Base-by-base conservation (phyloP, 2,113 vertebrate genomes). In the Nothobranchius furzeri region DNA sequence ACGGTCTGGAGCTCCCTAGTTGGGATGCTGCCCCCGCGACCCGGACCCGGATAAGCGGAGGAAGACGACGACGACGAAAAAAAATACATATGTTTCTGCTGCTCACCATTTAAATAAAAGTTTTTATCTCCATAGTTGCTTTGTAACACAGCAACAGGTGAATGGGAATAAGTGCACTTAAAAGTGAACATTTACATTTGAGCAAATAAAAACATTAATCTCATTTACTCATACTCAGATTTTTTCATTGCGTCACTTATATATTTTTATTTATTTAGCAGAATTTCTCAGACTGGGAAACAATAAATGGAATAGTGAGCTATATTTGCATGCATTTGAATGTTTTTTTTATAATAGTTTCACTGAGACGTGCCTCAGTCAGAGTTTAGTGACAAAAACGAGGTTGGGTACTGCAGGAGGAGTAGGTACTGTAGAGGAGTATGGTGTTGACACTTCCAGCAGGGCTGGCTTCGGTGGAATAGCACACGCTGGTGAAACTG, bases 101-200 rank as follows among this genome's bases (percentile, higher is more conserved):
- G 20, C 20, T 20, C 20, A 20, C 20, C 20, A 20, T 20, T 1
- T 20, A 20, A 20, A 20, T 20, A 20, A 20, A 20, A 20, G 20
- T 20, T 20, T 20, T 20, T 20, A 20, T 20, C 20, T 20, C 20
- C 20, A 20, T 20, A 20, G 20, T 20, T 20, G 20, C 20, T 20
- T 20, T 20, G 20, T 20, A 20, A 20, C 20, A 20, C 20, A 20
- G 20, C 20, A 20, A 20, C 20, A 20, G 20, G 20, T 20, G 20
- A 20, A 20, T 20, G 37, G n/a, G 13, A 36, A 35, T 17, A 59
- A 77, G 61, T 24, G 61, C 30, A 60, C 64, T 66, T 50, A 81
- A 85, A 84, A 55, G 52, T 1, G 47, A 80, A 68, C 54, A 79
- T 87, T 87, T 82, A 66, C 73, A 81, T 82, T 77, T 72, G 60